A percentile compares a stretch with the other conserved stretches of the same genome.
These are phyloP conservation scores for Panopea generosa DNA, from an alignment of 2,888 invertebrate genomes.

Conservation along the genomic window DNA sequence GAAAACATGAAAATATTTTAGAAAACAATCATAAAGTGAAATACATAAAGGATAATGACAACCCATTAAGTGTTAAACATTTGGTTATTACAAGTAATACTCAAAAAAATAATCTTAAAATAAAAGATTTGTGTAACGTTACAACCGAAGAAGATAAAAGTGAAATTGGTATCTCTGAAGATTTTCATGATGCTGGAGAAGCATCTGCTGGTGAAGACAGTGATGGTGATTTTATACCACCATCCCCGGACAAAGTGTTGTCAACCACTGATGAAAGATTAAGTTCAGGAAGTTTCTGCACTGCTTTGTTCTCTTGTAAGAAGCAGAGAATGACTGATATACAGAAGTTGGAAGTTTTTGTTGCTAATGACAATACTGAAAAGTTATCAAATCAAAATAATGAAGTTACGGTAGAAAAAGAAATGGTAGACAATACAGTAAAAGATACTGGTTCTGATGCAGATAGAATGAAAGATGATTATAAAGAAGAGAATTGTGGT, in stretches of 20 bases:
- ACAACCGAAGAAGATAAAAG: background rate
- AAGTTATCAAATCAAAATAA: too few relatives aligned
- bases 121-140: background rate
- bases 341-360: too few relatives aligned
- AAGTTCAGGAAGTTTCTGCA: too few relatives aligned
- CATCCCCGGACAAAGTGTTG: slow-evolving; percentile 5
- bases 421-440: background rate
- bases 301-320: too few relatives aligned
- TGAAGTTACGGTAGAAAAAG: slow-evolving; percentile 14
- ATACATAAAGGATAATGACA: too few relatives aligned
- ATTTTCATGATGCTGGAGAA: background rate
- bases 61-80: too few relatives aligned
- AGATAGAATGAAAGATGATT: background rate
- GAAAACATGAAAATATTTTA: too few relatives aligned
- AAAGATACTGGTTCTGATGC: background rate
- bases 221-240: slow-evolving; percentile 10
- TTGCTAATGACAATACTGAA: too few relatives aligned
- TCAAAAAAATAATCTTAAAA: background rate
- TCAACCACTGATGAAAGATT: too few relatives aligned
- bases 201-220: background rate
- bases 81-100: too few relatives aligned
- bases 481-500: background rate
- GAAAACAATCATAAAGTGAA: too few relatives aligned
- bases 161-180: background rate
- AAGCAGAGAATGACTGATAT: too few relatives aligned